Evolutionary conservation across 2,797 vertebrate species (phyloP).

Genomic region (Monodelphis domestica): DNA sequence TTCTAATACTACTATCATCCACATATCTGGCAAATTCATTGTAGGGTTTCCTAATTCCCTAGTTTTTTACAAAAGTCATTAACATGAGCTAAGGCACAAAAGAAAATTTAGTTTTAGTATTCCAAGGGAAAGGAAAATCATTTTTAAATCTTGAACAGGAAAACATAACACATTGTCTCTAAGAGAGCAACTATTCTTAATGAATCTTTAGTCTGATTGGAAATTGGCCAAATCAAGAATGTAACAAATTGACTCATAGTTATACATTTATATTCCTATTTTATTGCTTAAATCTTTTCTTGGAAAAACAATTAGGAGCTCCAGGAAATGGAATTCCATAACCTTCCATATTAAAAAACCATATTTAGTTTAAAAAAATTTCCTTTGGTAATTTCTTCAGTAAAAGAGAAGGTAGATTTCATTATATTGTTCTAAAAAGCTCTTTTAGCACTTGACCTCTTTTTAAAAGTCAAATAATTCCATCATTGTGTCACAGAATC

Average conservation of each 20-base stretch:
- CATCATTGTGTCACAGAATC: neutral
- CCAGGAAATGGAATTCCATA: neutral
- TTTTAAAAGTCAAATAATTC: neutral
- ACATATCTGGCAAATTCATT: neutral
- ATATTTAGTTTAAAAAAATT: neutral
- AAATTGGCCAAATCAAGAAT: slow-evolving; percentile 10
- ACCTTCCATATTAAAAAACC: neutral
- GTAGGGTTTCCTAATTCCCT: slow-evolving; percentile 11
- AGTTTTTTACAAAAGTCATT: slow-evolving; percentile 21
- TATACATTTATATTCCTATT: neutral
- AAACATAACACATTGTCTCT: slow-evolving; percentile 34
- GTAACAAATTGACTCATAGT: slow-evolving; percentile 6
- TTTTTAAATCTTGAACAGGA: slow-evolving; percentile 1
- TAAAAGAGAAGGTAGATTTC: neutral
- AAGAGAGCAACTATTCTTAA: slow-evolving; percentile 8
- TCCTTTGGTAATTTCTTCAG: neutral
- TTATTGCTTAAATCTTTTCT: neutral
- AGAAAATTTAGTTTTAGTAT: slow-evolving; percentile 35
- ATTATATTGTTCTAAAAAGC: neutral
- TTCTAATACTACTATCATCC: slow-evolving; percentile 12
- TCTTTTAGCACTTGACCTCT: neutral
- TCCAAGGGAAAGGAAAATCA: slow-evolving; percentile 19
- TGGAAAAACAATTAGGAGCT: slow-evolving; percentile 1
- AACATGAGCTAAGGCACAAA: slow-evolving; percentile 35
- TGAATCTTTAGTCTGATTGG: neutral